Evolutionary conservation across 2,888 invertebrate genomes (phyloP), one percentile per base, ranked within the genome.

Genomic region (Stratiomys singularior): DNA sequence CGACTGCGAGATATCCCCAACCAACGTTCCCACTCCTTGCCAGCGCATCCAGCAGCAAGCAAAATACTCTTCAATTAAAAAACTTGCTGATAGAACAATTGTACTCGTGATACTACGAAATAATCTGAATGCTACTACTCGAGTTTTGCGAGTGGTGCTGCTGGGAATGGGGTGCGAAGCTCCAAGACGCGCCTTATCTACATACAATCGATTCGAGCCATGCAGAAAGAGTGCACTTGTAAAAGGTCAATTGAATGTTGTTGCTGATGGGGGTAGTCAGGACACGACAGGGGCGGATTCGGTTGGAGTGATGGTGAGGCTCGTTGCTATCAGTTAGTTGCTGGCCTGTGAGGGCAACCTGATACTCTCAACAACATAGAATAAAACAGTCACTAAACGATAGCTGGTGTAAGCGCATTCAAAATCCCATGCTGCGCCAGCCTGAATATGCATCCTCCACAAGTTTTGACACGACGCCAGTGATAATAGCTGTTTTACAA

Each of bases 221-320:
- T 58, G 74, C 74, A 74, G 60, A 74, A 69, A 69, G 69, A 47
- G 69, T 69, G 37, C 58, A 58, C 58, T 37, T 58, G 58, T 74
- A 37, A 58, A 74, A 74, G 74, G 74, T 74, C 74, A 74, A 58
- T 74, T 74, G 74, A 74, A 74, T 44, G 56, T 72, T 52, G 72
- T 47, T 69, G 18, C 47, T 46, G 67, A 46, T 47, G 72, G 21
- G 37, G 11, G 60, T 56, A 52, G 28, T 60, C 21, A 25, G 23
- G 60, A 21, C 2, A 25, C 2, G 23, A 7, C 7, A 18, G 60
- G 60, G n/a, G 25, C n/a, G 52, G 13, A 0, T 52, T 18, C 15
- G 27, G 64, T 30, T 28, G 18, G 28, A 18, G 63, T n/a, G 13
- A n/a, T 64, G 64, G 28, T n/a, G 15, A 15, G 64, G 64, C 64